Evolutionary conservation across 2,888 invertebrate species (phyloP).

Genomic region (Balanococcus diminutus): DNA sequence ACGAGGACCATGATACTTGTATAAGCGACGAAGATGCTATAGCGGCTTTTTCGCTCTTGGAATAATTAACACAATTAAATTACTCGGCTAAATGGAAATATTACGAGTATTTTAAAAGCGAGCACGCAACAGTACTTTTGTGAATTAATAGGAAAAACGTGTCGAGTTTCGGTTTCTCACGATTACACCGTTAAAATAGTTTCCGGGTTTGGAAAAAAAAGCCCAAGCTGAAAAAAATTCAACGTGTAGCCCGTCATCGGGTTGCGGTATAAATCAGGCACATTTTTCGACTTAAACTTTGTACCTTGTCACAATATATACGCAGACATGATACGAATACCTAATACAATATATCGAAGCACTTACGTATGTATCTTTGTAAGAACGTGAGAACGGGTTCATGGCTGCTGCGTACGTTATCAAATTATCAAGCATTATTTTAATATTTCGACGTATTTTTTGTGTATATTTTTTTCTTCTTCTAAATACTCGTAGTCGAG

Average conservation of each 20-base stretch:
- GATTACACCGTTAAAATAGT: slow-evolving; percentile 11
- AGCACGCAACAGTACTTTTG: not conserved
- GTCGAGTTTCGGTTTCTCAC: slow-evolving; percentile 3
- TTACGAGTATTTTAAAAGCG: slow-evolving; percentile 3
- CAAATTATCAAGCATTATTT: not conserved
- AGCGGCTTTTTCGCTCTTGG: not conserved
- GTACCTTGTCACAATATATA: not conserved
- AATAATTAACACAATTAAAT: not conserved
- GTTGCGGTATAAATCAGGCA: not conserved
- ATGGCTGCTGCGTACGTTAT: not conserved
- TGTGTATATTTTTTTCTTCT: not conserved
- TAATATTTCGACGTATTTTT: not conserved
- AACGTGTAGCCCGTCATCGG: not conserved
- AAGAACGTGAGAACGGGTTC: slow-evolving; percentile 5
- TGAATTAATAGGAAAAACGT: slow-evolving; percentile 3
- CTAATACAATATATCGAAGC: not conserved
- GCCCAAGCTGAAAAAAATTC: not conserved
- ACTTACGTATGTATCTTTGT: not conserved
- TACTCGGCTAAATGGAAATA: not conserved
- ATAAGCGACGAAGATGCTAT: not conserved
- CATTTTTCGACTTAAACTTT: slow-evolving; percentile 2
- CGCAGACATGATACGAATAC: not conserved
- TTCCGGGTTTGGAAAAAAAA: not conserved
- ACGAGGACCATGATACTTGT: not conserved
- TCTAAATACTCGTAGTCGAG: not conserved